These are phyloP conservation scores for Andrena dorsata DNA, from an alignment of 2,888 invertebrate species.

Conservation along the genomic window DNA sequence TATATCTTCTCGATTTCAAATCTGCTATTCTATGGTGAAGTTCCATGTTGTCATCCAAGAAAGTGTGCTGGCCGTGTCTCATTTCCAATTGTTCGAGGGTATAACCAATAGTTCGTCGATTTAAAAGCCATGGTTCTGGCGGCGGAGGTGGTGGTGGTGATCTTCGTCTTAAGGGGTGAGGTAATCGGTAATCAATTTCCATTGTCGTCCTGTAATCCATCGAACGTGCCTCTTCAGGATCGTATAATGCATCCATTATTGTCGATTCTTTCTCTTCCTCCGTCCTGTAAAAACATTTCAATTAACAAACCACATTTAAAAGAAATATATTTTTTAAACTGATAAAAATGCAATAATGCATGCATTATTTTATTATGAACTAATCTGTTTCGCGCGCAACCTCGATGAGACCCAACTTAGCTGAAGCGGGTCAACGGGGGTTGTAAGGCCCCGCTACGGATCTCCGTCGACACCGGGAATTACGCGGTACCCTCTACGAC, in stretches of 20 bases:
- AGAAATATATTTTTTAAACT: not conserved
- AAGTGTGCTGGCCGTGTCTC: constrained; percentile 67
- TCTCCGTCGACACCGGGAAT: no score
- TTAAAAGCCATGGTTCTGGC: constrained; percentile 72
- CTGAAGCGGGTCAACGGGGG: no score
- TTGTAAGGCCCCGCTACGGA: no score
- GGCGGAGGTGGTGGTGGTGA: constrained; percentile 45
- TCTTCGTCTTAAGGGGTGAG: constrained; percentile 57
- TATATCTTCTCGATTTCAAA: constrained; percentile 62
- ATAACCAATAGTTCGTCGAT: constrained; percentile 75
- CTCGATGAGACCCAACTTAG: no score
- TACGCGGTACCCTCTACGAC: no score
- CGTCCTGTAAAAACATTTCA: constrained; percentile 20
- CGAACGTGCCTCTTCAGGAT: constrained; percentile 38
- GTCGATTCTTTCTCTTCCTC: constrained; percentile 52
- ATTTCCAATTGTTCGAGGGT: constrained; percentile 65
- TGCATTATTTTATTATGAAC: no score
- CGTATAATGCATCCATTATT: constrained; percentile 54
- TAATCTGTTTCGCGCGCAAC: no score
- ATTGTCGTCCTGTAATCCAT: constrained; percentile 72
- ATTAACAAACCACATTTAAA: not conserved
- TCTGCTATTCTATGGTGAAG: constrained; percentile 69
- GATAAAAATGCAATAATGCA: not conserved
- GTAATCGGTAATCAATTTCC: constrained; percentile 65
- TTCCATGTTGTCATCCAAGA: constrained; percentile 76